Evolutionary conservation across 2,888 invertebrate species (phyloP).

Genomic region (Meganola albula): DNA sequence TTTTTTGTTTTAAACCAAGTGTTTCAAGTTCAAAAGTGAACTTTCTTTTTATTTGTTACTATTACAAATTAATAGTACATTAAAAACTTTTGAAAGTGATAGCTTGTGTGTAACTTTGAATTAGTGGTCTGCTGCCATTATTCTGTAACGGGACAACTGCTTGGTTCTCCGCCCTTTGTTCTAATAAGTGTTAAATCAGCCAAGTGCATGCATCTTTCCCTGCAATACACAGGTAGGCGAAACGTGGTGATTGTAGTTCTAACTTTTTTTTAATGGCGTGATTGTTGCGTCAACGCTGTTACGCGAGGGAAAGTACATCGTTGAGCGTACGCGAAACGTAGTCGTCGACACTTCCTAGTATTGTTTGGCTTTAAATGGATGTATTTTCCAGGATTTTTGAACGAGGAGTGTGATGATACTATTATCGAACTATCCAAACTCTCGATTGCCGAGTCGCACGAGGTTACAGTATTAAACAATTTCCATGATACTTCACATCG

Average conservation of each 20-base stretch:
- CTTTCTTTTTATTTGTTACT: constrained; percentile 39
- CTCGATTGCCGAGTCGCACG: constrained; percentile 67
- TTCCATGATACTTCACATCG: constrained; percentile 60
- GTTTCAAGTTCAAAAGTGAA: constrained; percentile 46
- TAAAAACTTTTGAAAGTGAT: constrained; percentile 44
- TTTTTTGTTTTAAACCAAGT: constrained; percentile 55
- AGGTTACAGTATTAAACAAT: constrained; percentile 63
- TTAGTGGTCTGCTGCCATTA: constrained; percentile 63
- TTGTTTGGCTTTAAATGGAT: constrained; percentile 43
- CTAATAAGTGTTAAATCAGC: constrained; percentile 68
- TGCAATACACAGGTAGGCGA: constrained; percentile 74
- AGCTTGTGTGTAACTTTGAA: constrained; percentile 40
- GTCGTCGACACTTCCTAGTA: constrained; percentile 66
- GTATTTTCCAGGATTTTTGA: constrained; percentile 66
- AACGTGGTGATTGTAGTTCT: constrained; percentile 13
- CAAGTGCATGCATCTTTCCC: constrained; percentile 78
- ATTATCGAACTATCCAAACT: constrained; percentile 73
- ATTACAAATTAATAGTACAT: constrained; percentile 49
- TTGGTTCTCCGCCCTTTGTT: constrained; percentile 72
- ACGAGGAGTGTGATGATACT: constrained; percentile 77
- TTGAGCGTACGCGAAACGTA: too few relatives aligned
- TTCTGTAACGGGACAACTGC: constrained; percentile 76
- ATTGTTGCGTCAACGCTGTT: constrained; percentile 46
- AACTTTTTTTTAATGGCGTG: constrained; percentile 24
- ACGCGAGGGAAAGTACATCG: constrained; percentile 67